Evolutionary conservation across 2,888 invertebrate genomes (phyloP), one percentile per base, ranked within the genome.

Genomic region (Andrena marginata): DNA sequence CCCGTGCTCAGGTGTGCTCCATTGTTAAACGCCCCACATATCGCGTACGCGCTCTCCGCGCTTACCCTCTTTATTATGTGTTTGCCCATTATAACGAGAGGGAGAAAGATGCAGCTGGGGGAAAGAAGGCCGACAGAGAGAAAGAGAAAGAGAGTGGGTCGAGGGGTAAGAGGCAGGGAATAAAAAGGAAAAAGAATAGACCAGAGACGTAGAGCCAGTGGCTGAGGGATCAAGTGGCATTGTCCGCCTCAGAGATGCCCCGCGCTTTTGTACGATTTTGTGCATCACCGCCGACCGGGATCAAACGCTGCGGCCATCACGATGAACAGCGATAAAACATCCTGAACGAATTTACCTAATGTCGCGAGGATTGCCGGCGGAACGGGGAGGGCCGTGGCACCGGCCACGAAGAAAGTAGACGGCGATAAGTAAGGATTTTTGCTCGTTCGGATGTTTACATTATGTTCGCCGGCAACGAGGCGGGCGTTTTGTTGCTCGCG

Each of bases 1-100:
- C 88, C 87, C 88, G 88, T 89, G 85, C 91, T 92, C 92, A 92
- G 92, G 92, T 92, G 91, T 92, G 90, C 91, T 88, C 92, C 92
- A 93, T 92, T 93, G 92, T 93, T 92, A 91, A 89, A 85, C 89
- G 89, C 88, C 85, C 90, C 89, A 86, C 88, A 86, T 88, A 88
- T 89, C 89, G 89, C 91, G 87, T 84, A 84, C 82, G 77, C 72
- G 69, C 20, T 68, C 67, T 64, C 67, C 70, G 70, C 82, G 87
- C 80, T 89, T 91, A 88, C 89, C 90, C 91, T 92, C 92, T 91
- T 92, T 92, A 92, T 90, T 91, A 91, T 90, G 89, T 88, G 86
- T 86, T 87, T 79, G 85, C 79, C 87, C 88, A 88, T 88, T 88
- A 88, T 86, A 79, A 87, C 80, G 56, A 60, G 80, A 59, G 65